Evolutionary conservation across 2,113 vertebrate genomes (phyloP).

Genomic region (Capra hircus): DNA sequence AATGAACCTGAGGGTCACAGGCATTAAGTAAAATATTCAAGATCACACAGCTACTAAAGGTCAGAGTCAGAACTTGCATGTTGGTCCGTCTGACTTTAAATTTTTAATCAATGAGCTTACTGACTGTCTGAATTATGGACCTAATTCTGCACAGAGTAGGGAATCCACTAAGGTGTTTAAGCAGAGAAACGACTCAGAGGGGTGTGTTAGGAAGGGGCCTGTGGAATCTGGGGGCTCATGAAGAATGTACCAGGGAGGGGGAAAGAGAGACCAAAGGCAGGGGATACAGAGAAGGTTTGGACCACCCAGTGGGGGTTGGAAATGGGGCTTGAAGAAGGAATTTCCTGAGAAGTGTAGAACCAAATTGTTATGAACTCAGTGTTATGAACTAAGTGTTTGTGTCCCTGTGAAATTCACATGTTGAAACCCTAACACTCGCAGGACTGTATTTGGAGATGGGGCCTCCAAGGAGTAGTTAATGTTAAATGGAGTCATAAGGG

Average conservation of each 20-base stretch:
- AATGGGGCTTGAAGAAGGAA: not conserved
- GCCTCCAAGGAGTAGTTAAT: not conserved
- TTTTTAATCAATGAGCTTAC: not conserved
- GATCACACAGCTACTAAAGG: not conserved
- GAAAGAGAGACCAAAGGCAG: not conserved
- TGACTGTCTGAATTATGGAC: not conserved
- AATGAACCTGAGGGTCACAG: not conserved
- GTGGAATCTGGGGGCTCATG: not conserved
- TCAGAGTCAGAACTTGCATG: not conserved
- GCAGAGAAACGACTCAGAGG: not conserved
- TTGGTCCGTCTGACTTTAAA: not conserved
- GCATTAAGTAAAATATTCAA: not conserved
- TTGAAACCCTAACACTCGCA: not conserved
- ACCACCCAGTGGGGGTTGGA: accelerated
- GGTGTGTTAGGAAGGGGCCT: not conserved
- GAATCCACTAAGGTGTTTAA: not conserved
- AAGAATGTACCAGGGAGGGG: not conserved
- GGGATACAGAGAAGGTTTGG: not conserved
- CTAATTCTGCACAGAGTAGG: not conserved
- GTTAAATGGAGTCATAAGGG: not conserved
- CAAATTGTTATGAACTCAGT: not conserved
- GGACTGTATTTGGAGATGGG: not conserved
- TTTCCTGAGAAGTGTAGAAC: not conserved
- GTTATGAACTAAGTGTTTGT: not conserved
- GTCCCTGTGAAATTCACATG: not conserved